Evolutionary conservation across 2,888 invertebrate species (phyloP).

Genomic region (Petrophora chlorosata): DNA sequence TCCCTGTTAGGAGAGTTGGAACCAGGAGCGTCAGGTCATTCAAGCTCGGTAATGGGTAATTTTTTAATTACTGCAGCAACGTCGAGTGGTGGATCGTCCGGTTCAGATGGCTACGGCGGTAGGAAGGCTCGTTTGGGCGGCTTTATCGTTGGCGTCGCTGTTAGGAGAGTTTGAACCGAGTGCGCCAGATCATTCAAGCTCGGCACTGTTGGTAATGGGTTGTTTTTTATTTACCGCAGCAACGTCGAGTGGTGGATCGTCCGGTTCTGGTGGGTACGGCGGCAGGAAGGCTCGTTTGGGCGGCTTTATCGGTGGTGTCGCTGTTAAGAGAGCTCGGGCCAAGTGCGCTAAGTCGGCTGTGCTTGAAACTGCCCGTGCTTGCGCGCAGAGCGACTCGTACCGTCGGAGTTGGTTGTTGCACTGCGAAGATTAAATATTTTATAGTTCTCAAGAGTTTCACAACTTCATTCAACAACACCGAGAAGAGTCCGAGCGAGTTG

Average conservation of each 20-base stretch:
- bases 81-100: constrained; percentile 73
- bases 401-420: constrained; percentile 92
- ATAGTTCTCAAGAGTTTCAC: neutral
- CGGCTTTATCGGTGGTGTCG: constrained; percentile 85
- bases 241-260: constrained; percentile 73
- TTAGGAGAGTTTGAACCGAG: constrained; percentile 91
- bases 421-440: constrained; percentile 70
- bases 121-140: constrained; percentile 88
- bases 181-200: constrained; percentile 91
- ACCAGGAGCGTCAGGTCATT: too few species aligned
- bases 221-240: constrained; percentile 59
- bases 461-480: too few species aligned
- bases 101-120: constrained; percentile 78
- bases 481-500: too few species aligned
- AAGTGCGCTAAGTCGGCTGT: constrained; percentile 90
- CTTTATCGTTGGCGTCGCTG: constrained; percentile 85
- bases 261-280: constrained; percentile 77
- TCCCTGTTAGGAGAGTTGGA: too few species aligned
- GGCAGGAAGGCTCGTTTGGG: constrained; percentile 87
- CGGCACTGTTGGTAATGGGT: too few species aligned
- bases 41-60: too few species aligned
- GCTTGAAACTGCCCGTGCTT: constrained; percentile 90
- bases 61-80: constrained; percentile 70
- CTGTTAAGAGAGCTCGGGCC: constrained; percentile 90
- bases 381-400: constrained; percentile 91